Evolutionary conservation across 1,140 invertebrate species (phyloP), one percentile per base, ranked within the genome.

Genomic region (Aphaenogaster rudis): DNA sequence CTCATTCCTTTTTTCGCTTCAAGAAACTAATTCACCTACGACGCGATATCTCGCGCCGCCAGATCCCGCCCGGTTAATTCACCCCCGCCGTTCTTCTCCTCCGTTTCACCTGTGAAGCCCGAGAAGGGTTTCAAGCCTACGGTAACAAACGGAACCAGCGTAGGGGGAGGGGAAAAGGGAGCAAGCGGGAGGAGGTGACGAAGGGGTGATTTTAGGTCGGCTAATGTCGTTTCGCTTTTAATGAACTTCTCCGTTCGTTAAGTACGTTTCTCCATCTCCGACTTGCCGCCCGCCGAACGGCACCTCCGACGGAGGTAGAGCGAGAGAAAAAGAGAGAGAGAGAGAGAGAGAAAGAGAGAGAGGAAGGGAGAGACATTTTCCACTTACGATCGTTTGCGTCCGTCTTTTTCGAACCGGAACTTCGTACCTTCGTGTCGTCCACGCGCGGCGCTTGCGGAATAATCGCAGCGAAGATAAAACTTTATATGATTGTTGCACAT

Each of bases 191-290:
- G 48, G 42, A 54, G 48, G 42, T 50, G 66, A 17, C 45, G 64
- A 93, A 92, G 91, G 92, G 93, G 91, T 95, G 95, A 95, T 95
- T 95, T 95, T 94, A 95, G 93, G 92, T 95, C 93, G 94, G 93
- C 94, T 95, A 95, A 95, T 92, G 93, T 95, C 94, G 93, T 95
- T 95, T 95, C 92, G 94, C 94, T 95, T 94, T 94, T 95, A 95
- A 95, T 95, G 94, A 95, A 95, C 95, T 95, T 95, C 94, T 94
- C 93, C 94, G 94, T 95, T 95, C 95, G 93, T 95, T 95, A 95
- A 95, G 94, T 94, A 93, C 93, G 89, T 94, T 95, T 94, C 94
- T 94, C 93, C 92, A 92, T 95, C 94, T 94, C 92, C 90, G 89
- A 94, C 93, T 92, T 84, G 86, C 88, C 33, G 59, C 48, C 61